These are phyloP conservation scores for Indri indri DNA, from an alignment of 2,113 vertebrate species.

Conservation along the genomic window DNA sequence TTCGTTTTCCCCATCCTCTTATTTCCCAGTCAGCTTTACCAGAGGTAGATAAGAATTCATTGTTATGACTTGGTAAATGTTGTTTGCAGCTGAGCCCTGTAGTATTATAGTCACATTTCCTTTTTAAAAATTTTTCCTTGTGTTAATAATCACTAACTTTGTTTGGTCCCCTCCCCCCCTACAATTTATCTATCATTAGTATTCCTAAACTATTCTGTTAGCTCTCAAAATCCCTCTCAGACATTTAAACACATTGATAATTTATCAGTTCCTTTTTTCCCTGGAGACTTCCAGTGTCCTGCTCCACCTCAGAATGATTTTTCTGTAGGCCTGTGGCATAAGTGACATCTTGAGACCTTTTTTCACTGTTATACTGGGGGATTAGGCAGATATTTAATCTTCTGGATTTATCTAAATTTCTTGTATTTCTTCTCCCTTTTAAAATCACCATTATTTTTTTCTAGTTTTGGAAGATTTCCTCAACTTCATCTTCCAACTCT, in stretches of 20 bases:
- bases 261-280: background rate
- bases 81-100: background rate
- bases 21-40: background rate
- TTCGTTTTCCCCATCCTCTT: background rate
- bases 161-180: background rate
- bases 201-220: background rate
- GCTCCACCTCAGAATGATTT: background rate
- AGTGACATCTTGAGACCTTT: background rate
- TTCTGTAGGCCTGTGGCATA: background rate
- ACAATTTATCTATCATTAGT: background rate
- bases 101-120: background rate
- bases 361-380: background rate
- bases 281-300: background rate
- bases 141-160: background rate
- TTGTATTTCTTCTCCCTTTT: background rate
- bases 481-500: slow-evolving; percentile 3
- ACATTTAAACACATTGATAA: background rate
- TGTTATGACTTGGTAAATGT: background rate
- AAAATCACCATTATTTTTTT: background rate
- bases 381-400: slow-evolving; percentile 10
- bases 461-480: background rate
- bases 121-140: background rate
- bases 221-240: background rate
- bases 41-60: background rate
- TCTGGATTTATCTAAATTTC: background rate